A percentile compares a stretch with the other conserved stretches of the same genome.
Conservation (phyloP, 1,140 invertebrate genomes). For the silkworm (Bombyx mori) region DNA sequence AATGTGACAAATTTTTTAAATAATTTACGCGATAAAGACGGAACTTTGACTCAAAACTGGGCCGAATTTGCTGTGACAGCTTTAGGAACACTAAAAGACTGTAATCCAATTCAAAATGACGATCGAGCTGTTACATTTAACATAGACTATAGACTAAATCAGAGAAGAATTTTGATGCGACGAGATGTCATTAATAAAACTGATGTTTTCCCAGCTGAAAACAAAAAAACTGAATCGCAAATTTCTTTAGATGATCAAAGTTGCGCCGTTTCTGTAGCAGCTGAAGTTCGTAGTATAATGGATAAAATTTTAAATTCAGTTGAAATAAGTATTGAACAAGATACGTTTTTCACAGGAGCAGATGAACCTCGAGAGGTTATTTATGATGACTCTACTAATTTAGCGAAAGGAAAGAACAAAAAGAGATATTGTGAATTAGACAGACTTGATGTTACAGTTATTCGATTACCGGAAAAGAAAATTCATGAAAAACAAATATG, state of each 20-base stretch:
- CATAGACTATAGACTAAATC: slow-evolving; percentile 45
- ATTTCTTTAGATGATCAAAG: not conserved
- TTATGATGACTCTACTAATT: not conserved
- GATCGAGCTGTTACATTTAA: slow-evolving; percentile 36
- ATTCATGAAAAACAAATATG: slow-evolving; percentile 19
- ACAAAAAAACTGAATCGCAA: slow-evolving; percentile 2
- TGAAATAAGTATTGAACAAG: slow-evolving; percentile 48
- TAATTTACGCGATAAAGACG: slow-evolving; percentile 31
- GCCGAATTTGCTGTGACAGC: slow-evolving; percentile 51
- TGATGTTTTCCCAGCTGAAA: too few relatives aligned
- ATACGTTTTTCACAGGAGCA: slow-evolving; percentile 32
- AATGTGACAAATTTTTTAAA: slow-evolving; percentile 39
- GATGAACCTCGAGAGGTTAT: slow-evolving; percentile 22
- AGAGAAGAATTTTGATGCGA: slow-evolving; percentile 45
- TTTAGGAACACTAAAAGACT: slow-evolving; percentile 31
- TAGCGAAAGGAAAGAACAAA: slow-evolving; percentile 32
- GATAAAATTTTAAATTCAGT: slow-evolving; percentile 40
- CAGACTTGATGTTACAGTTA: slow-evolving; percentile 54
- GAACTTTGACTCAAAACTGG: slow-evolving; percentile 47
- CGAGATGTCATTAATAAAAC: slow-evolving; percentile 19
- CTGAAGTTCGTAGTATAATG: slow-evolving; percentile 24
- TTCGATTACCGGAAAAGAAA: slow-evolving; percentile 32
- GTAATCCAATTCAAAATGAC: slow-evolving; percentile 16
- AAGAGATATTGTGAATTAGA: slow-evolving; percentile 47
- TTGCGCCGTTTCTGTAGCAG: slow-evolving; percentile 10